Percentiles rank a stretch among this genome's conserved stretches.
These are phyloP conservation scores for Pterobdella sp. DNA, from an alignment of 2,888 invertebrate genomes.

Conservation along the genomic window DNA sequence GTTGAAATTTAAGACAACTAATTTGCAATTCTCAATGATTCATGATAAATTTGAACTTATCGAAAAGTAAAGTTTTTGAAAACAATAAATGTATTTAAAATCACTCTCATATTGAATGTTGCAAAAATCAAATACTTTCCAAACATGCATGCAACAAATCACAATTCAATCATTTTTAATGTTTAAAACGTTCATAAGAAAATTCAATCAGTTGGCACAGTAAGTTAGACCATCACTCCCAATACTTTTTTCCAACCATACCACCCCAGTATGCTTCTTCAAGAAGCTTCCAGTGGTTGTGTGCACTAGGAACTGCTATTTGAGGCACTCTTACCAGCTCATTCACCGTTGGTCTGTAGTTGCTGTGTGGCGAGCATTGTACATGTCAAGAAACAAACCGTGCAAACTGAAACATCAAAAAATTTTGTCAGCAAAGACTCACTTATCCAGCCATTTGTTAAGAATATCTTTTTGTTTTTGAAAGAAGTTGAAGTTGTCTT, in stretches of 20 bases:
- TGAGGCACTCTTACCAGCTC: neutral
- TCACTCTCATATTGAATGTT: neutral
- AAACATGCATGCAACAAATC: too few species aligned
- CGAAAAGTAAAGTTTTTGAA: neutral
- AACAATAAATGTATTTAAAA: too few species aligned
- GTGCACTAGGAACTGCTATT: neutral
- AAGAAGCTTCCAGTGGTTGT: conserved; percentile 5
- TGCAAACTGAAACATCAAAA: neutral
- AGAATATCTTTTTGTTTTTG: neutral
- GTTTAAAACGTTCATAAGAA: neutral
- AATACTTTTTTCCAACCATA: neutral
- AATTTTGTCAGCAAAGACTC: neutral
- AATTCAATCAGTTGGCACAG: neutral
- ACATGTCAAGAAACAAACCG: neutral
- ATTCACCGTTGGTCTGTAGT: neutral
- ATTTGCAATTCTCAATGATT: too few species aligned
- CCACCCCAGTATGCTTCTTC: neutral
- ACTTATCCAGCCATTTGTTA: conserved; percentile 2
- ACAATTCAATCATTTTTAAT: too few species aligned
- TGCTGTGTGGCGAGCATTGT: neutral
- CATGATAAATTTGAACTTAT: neutral
- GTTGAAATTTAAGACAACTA: too few species aligned
- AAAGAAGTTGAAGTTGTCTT: conserved; percentile 18
- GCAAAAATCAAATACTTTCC: too few species aligned
- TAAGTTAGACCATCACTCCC: neutral